Conservation (phyloP, 2,797 vertebrate species). For the Gymnopithys bicolor region DNA sequence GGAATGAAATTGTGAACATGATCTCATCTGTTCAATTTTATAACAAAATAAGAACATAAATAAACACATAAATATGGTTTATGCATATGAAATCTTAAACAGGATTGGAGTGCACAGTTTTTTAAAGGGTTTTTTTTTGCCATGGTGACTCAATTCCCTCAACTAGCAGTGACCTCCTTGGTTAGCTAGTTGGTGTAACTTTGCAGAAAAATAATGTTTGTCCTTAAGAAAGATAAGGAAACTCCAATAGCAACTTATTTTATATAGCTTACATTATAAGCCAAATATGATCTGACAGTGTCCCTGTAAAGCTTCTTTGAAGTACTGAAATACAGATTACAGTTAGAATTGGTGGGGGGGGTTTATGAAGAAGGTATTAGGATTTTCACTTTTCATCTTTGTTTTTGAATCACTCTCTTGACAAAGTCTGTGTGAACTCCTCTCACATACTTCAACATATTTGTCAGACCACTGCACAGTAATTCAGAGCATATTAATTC, state of each 20-base stretch:
- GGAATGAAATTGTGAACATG: background rate
- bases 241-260: background rate
- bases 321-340: slow-evolving; percentile 32
- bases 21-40: background rate
- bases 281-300: slow-evolving; percentile 48
- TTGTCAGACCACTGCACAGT: slow-evolving; percentile 37
- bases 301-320: slow-evolving; percentile 43
- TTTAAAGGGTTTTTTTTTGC: background rate
- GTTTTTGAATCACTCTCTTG: slow-evolving; percentile 44
- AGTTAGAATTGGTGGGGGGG: background rate
- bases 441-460: slow-evolving; percentile 24
- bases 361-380: slow-evolving; percentile 21
- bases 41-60: background rate
- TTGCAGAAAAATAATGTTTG: background rate
- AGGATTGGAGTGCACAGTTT: background rate
- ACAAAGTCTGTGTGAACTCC: slow-evolving; percentile 21
- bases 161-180: background rate
- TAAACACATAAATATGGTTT: background rate
- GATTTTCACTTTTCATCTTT: slow-evolving; percentile 36
- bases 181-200: background rate
- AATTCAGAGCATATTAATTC: slow-evolving; percentile 42
- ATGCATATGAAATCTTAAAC: background rate
- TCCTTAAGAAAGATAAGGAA: slow-evolving; percentile 1
- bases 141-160: background rate
- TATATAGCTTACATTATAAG: background rate